Base-by-base conservation (phyloP, 2,113 vertebrate species). In the Chauna torquata region DNA sequence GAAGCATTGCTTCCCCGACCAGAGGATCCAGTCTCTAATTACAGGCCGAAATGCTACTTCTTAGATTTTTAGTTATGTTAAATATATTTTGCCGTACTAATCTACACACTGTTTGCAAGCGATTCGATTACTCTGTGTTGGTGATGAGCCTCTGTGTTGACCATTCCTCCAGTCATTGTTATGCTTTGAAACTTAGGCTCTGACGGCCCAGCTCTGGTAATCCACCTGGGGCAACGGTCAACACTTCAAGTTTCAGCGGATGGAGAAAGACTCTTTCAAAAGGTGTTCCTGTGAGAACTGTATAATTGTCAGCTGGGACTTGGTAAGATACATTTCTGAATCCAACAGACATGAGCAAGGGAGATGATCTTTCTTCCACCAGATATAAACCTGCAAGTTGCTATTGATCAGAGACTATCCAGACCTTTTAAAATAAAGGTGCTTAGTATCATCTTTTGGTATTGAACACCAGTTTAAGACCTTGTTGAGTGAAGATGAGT, bases 1-100 rank as follows among this genome's bases (percentile, higher is more conserved):
- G 71, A 96, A 87, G 32, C 49, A 28, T 36, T 82, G 50, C 71
- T 94, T 96, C 47, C 38, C 88, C 92, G 55, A 80, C 82, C 38
- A 44, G 49, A 93, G 55, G 45, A 64, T 69, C 42, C 32, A 34
- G 17, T 80, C 65, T 91, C 40, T 79, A 86, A 85, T 76, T 94
- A 50, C 19, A 62, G 28, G 27, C 54, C 81, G 58, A 88, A 93
- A 66, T 76, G 19, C 6, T 54, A 70, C 38, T 66, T 92, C 47
- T 93, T 58, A 69, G 34, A 45, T 68, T 77, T 79, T 85, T 32
- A 62, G 27, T 77, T 79, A 15, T 4, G 23, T 49, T 69, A 69
- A 64, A 79, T 71, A 7, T 38, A 79, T 64, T 25, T 71, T 81
- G 12, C 34, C 40, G 40, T 11, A 61, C 19, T 68, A 58, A 84